Base-by-base conservation (phyloP, 2,888 invertebrate genomes). In the Nomada flava region DNA sequence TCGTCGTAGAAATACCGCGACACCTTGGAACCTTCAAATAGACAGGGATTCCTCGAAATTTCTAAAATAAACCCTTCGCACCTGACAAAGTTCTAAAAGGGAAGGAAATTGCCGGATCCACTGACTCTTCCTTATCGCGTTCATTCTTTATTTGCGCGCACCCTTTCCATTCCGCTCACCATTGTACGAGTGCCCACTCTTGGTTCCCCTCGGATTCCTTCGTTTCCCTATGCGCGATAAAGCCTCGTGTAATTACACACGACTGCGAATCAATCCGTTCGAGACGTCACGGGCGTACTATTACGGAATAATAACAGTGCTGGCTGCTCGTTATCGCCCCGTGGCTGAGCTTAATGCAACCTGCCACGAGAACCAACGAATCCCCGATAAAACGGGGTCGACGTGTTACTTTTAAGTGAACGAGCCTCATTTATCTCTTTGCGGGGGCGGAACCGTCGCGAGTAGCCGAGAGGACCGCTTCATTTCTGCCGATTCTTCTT, bases 361-460 rank as follows among this genome's bases (percentile, higher is more conserved):
- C 72, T 69, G 80, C 72, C 76, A 75, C 55, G 64, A 42, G 67
- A 76, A 72, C 71, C 71, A 68, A 64, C 76, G 80, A 60, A 75
- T 57, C 73, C 78, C 65, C 74, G 86, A 86, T 86, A 79, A 86
- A 85, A 86, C 79, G 55, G 57, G 76, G 75, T 53, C 79, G 76
- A 85, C 75, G 70, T 83, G 86, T 79, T 85, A 85, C 86, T 86
- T 79, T 82, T 70, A 77, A 82, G 72, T 65, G 86, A 77, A 77
- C 86, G 62, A 71, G 36, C 65, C 78, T 70, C 76, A 79, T 83
- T 86, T 83, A 86, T 83, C 86, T 85, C 73, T 70, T 50, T 76
- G 69, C 64, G 70, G 50, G 60, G 70, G 55, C 70, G 53, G 62
- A 73, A 62, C 80, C 60, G 55, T 50, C 70, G 29, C n/a, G 53